Percentiles rank a stretch among this genome's conserved stretches.
Evolutionary conservation across 2,888 invertebrate genomes (phyloP).

Genomic region (Itoplectis maculator): DNA sequence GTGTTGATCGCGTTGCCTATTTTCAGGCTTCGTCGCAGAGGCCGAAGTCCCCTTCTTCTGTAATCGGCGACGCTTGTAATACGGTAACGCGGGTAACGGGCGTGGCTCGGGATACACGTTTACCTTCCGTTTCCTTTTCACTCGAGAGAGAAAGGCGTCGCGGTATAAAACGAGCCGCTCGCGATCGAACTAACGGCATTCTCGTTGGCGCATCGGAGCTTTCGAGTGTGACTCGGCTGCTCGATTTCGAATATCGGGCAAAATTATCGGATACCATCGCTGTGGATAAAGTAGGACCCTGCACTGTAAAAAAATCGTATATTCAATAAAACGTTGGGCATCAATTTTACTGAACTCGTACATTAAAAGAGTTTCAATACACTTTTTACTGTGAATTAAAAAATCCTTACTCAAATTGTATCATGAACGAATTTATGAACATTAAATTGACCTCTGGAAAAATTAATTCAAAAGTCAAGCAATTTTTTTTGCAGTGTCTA

Average conservation of each 20-base stretch:
- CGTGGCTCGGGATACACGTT: slow-evolving; percentile 30
- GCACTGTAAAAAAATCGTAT: too few species aligned
- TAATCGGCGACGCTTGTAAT: background rate
- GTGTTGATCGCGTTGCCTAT: background rate
- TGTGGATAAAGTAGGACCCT: too few species aligned
- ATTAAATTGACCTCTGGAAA: background rate
- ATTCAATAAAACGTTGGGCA: too few species aligned
- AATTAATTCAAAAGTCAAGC: background rate
- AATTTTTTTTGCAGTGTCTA: background rate
- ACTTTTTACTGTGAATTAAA: too few species aligned
- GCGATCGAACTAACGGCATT: slow-evolving; percentile 38
- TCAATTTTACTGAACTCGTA: too few species aligned
- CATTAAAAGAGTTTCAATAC: too few species aligned
- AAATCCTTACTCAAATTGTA: too few species aligned
- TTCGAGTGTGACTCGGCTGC: slow-evolving; percentile 24
- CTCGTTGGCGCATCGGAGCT: slow-evolving; percentile 20
- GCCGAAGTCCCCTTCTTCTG: background rate
- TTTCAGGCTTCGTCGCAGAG: background rate
- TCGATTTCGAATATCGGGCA: background rate
- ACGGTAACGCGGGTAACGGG: slow-evolving; percentile 38
- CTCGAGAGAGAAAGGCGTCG: slow-evolving; percentile 59
- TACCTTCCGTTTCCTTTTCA: slow-evolving; percentile 58
- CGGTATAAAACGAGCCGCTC: slow-evolving; percentile 34
- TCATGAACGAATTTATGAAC: background rate
- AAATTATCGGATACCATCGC: background rate